Base-by-base conservation (phyloP, 2,888 invertebrate species). In the Lagria hirta region DNA sequence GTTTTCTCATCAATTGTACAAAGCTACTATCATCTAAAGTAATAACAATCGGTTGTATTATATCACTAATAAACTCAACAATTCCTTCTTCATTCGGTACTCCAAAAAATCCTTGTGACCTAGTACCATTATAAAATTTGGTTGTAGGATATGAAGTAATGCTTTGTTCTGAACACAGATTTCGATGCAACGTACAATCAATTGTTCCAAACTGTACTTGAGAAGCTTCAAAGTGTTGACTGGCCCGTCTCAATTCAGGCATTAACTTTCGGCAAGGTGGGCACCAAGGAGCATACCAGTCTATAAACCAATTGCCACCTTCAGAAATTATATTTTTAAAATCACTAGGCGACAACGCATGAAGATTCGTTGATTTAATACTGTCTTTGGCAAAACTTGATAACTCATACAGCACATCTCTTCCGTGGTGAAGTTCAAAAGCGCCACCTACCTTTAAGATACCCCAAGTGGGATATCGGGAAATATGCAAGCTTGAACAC, bases 211-310 rank as follows among this genome's bases (percentile, higher is more conserved):
- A 77, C 52, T 73, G 69, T 10, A 77, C 70, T 11, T 70, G 65
- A 2, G 73, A 63, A 27, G 72, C 55, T 69, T 79, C 65, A 48
- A 76, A 75, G 51, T 72, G 64, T 24, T 73, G 65, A 36, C 84
- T 81, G 8, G 83, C 80, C 64, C 80, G 80, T 5, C 85, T 73
- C 45, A 84, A 72, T 70, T 85, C 83, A 7, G 84, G 83, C 42
- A 86, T 70, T 49, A 86, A 71, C 43, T 76, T 73, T 70, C 83
- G 76, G 60, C 87, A 88, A 0, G 86, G 86, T 3, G 86, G 86
- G 66, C 87, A 88, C 84, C 85, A 86, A 57, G 86, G 86, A 1
- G 86, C 83, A 66, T 82, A 86, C 76, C 86, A 87, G 63, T 87
- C 86, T 14, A 88, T 74, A 55, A 86, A 79, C 83, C 84, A 85